phyloP scores from a whole-genome alignment of 2,113 vertebrate species.

The Alexandromys fortis region DNA sequence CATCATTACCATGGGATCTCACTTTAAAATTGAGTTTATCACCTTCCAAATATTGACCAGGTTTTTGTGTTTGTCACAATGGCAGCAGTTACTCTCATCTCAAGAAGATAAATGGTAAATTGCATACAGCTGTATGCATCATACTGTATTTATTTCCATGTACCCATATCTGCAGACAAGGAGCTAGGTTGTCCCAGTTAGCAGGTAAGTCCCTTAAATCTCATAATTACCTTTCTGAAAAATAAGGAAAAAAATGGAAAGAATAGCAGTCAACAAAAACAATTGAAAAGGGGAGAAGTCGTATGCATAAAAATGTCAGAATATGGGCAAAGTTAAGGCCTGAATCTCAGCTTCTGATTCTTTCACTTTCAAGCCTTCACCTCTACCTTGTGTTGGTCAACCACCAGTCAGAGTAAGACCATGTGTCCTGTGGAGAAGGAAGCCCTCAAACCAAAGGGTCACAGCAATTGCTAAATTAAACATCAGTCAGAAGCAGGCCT shows the following conservation, averaged over 20 bases:
- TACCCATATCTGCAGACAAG: not conserved
- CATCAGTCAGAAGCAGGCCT: not conserved
- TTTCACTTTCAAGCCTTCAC: not conserved
- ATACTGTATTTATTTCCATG: not conserved
- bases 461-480: not conserved
- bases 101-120: not conserved
- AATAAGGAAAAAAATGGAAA: not conserved
- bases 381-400: not conserved
- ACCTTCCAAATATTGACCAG: not conserved
- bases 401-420: not conserved
- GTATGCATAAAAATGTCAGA: not conserved
- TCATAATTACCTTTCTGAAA: not conserved
- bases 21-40: not conserved
- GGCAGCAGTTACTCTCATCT: not conserved
- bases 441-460: not conserved
- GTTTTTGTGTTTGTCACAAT: not conserved
- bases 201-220: not conserved
- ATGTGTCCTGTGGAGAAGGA: accelerated
- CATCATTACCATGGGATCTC: not conserved
- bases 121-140: not conserved
- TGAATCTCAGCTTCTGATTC: accelerated
- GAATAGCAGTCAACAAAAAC: not conserved
- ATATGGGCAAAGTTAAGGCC: not conserved
- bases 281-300: not conserved
- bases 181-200: not conserved